A percentile compares a stretch with the other conserved stretches of the same genome.
These are phyloP conservation scores for Enteromius afrohamiltoni DNA, from an alignment of 2,797 vertebrate genomes.

Conservation along the genomic window DNA sequence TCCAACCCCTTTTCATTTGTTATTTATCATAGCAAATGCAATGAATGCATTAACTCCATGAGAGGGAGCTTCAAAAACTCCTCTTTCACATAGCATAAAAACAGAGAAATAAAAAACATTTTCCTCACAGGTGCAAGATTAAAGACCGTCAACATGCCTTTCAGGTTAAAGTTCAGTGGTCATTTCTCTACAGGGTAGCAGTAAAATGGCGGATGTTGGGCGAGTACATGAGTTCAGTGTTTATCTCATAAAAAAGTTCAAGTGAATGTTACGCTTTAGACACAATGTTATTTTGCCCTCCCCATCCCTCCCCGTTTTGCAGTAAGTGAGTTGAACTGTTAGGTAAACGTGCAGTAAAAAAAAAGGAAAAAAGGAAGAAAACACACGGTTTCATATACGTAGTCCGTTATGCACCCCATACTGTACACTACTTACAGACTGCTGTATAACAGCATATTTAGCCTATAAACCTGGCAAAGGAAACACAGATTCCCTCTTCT, in stretches of 20 bases:
- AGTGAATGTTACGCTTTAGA: constrained; percentile 52
- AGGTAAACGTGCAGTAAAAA: constrained; percentile 80
- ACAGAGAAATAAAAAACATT: constrained; percentile 65
- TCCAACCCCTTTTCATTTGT: constrained; percentile 61
- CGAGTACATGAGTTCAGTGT: constrained; percentile 46
- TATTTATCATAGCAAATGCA: constrained; percentile 77
- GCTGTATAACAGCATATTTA: constrained; percentile 79
- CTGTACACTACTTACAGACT: constrained; percentile 71
- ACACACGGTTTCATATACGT: constrained; percentile 38
- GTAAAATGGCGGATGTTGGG: constrained; percentile 60
- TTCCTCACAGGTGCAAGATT: constrained; percentile 77
- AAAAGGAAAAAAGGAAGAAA: constrained; percentile 60
- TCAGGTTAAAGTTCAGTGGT: constrained; percentile 75
- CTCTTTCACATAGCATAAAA: constrained; percentile 68
- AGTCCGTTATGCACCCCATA: constrained; percentile 67
- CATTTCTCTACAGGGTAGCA: constrained; percentile 74
- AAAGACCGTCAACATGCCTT: constrained; percentile 83
- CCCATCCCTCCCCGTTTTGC: constrained; percentile 67
- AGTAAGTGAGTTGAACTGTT: constrained; percentile 73
- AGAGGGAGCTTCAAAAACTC: constrained; percentile 66
- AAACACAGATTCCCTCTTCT: constrained; percentile 33
- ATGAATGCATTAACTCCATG: constrained; percentile 76
- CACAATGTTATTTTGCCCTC: constrained; percentile 48
- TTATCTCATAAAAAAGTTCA: constrained; percentile 56
- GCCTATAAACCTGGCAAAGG: constrained; percentile 53